Conservation (phyloP, 2,113 vertebrate genomes). For the Erythrocercus mccallii region DNA sequence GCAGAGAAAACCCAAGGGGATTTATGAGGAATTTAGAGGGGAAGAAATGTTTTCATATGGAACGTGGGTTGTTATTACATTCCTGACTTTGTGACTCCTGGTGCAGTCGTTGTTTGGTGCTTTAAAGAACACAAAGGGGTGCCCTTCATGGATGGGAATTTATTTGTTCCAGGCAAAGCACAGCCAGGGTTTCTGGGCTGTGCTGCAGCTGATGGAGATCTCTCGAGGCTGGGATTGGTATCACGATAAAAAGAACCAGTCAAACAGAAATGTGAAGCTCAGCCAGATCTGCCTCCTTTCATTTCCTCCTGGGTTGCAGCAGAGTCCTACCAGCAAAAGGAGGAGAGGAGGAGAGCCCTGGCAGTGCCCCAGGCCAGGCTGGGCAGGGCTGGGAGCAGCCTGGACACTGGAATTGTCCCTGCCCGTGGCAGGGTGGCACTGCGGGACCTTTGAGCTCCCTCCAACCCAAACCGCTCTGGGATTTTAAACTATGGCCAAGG, state of each 20-base stretch:
- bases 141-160: fast-evolving
- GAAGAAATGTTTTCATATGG: fast-evolving
- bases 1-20: fast-evolving
- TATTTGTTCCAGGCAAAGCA: background rate
- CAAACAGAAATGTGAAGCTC: background rate
- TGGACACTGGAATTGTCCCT: background rate
- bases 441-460: fast-evolving
- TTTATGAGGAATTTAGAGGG: background rate
- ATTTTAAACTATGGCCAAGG: background rate
- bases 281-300: background rate
- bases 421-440: background rate
- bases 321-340: background rate
- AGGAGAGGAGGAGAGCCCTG: fast-evolving
- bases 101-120: fast-evolving
- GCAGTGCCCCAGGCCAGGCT: background rate
- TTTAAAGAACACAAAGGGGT: background rate
- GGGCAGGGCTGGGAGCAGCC: background rate
- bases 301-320: fast-evolving
- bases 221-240: background rate
- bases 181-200: background rate
- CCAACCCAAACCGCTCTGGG: no score
- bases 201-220: background rate
- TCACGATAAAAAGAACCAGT: fast-evolving
- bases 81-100: background rate
- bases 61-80: background rate